phyloP scores from a whole-genome alignment of 2,113 vertebrate species.

The Pygoscelis antarcticus region DNA sequence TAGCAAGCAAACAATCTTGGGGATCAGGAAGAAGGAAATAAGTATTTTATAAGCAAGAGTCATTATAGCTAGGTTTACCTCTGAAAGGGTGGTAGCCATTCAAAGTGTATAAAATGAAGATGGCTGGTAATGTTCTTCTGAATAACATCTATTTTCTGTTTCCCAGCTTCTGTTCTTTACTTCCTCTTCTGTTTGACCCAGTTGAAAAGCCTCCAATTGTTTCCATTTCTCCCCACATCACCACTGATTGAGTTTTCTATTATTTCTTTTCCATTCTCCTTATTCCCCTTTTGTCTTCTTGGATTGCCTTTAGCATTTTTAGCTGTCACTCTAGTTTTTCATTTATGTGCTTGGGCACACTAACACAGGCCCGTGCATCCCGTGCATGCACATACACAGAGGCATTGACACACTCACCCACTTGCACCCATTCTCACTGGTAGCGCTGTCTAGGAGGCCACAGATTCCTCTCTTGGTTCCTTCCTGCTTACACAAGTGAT shows the following conservation, averaged over 20 bases:
- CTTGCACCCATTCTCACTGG: neutral
- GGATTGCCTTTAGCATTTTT: conserved; percentile 9
- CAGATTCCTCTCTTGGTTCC: neutral
- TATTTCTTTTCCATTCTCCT: neutral
- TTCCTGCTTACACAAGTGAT: neutral
- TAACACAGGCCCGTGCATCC: neutral
- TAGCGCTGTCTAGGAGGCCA: neutral
- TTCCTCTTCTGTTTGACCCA: neutral
- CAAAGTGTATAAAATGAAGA: neutral
- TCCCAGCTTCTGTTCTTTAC: neutral
- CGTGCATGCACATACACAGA: fast-evolving
- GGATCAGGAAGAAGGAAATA: neutral
- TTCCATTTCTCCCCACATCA: neutral
- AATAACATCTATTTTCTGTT: neutral
- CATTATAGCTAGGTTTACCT: neutral
- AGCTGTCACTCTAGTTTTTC: conserved; percentile 9
- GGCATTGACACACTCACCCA: neutral
- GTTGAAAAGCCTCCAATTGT: neutral
- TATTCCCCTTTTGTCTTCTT: neutral
- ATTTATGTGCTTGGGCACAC: neutral
- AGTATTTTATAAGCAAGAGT: neutral
- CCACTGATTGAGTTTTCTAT: neutral
- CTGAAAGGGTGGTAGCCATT: neutral
- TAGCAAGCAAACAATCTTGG: neutral
- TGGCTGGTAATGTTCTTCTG: neutral